These are phyloP conservation scores for Scatophagus argus DNA, from an alignment of 2,113 vertebrate genomes.

Conservation along the genomic window DNA sequence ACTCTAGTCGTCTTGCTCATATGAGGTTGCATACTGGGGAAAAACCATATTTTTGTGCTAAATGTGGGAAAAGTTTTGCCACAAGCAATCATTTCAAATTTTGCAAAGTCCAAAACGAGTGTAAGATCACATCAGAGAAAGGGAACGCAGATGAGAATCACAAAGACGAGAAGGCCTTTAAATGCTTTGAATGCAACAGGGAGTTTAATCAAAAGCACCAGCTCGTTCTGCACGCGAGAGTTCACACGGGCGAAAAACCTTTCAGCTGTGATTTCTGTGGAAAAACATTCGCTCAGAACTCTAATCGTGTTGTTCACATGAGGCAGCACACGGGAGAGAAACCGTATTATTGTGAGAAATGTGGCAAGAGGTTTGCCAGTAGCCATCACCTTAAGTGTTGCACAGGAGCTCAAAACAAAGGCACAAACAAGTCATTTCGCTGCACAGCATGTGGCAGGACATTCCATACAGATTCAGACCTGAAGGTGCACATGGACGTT, in stretches of 20 bases:
- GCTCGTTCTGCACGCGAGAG: background rate
- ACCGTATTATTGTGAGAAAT: conserved; percentile 3
- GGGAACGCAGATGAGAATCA: background rate
- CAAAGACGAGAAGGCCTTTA: background rate
- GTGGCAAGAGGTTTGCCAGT: conserved; percentile 9
- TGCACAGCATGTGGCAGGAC: conserved; percentile 9
- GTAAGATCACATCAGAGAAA: background rate
- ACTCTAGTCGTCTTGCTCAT: background rate
- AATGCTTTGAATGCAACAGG: conserved; percentile 21
- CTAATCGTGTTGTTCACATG: conserved; percentile 2
- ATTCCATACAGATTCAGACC: conserved; percentile 1
- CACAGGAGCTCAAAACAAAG: background rate
- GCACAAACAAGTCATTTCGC: background rate
- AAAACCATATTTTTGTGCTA: conserved; percentile 29
- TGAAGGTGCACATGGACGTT: conserved; percentile 30
- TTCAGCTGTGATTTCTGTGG: conserved; percentile 28
- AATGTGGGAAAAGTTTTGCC: conserved; percentile 31
- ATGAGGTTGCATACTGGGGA: conserved; percentile 17
- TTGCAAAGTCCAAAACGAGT: background rate
- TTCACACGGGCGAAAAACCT: conserved; percentile 32
- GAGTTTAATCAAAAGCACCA: conserved; percentile 10
- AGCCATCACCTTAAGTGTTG: background rate
- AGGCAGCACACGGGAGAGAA: conserved; percentile 18
- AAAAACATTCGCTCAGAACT: conserved; percentile 24
- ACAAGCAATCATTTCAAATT: conserved; percentile 12